A percentile compares a stretch with the other conserved stretches of the same genome.
Conservation (phyloP, 2,113 vertebrate species). For the Lasiurus borealis region DNA sequence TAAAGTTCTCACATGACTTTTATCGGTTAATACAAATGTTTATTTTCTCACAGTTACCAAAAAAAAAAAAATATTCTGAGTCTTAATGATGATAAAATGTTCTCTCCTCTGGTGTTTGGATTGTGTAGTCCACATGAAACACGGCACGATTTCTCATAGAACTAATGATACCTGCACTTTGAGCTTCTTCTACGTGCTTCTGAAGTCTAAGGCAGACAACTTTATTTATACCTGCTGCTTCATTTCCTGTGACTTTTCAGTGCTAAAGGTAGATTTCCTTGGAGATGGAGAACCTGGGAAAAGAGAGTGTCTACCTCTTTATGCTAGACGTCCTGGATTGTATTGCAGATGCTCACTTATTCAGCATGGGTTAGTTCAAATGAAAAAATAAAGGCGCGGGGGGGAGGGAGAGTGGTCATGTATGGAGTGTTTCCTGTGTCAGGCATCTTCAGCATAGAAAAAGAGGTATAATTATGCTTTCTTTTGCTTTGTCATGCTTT, state of each 20-base stretch:
- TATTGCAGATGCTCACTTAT: neutral
- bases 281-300: neutral
- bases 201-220: neutral
- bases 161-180: neutral
- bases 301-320: neutral
- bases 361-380: neutral
- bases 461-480: neutral
- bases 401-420: neutral
- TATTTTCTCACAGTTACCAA: constrained; percentile 3
- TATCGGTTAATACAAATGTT: neutral
- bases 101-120: neutral
- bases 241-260: neutral
- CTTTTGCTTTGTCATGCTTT: neutral
- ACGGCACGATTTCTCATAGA: neutral
- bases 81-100: constrained; percentile 34
- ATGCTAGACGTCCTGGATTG: neutral
- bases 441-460: neutral
- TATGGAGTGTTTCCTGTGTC: neutral
- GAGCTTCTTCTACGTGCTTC: constrained; percentile 7
- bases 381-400: neutral
- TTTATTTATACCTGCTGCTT: constrained; percentile 33
- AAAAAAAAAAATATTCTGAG: neutral
- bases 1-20: neutral
- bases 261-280: neutral
- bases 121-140: neutral